Evolutionary conservation across 2,113 vertebrate genomes (phyloP).

Genomic region (Brachypteracias leptosomus): DNA sequence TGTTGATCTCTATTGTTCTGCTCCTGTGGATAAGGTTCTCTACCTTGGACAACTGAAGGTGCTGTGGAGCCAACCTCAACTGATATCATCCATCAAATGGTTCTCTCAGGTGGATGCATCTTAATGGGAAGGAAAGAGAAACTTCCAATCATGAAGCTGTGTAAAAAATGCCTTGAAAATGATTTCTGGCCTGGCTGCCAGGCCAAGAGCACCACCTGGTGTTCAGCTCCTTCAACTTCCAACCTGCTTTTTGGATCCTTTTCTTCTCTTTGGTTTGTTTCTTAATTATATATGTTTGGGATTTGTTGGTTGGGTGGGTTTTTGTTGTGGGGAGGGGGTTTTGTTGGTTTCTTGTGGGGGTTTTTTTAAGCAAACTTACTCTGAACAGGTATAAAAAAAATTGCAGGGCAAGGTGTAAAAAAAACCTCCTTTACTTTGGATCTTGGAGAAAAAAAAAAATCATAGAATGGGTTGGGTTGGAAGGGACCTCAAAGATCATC

Average conservation of each 20-base stretch:
- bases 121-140: neutral
- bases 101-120: neutral
- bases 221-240: slow-evolving; percentile 42
- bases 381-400: neutral
- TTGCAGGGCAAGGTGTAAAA: neutral
- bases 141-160: neutral
- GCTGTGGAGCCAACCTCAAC: neutral
- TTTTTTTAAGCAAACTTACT: neutral
- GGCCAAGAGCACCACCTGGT: slow-evolving; percentile 75
- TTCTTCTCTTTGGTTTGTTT: neutral
- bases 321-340: no score
- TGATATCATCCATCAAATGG: neutral
- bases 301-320: neutral
- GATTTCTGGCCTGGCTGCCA: slow-evolving; percentile 26
- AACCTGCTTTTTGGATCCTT: neutral
- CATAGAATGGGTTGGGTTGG: no score
- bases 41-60: neutral
- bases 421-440: neutral
- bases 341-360: neutral
- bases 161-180: neutral
- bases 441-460: no score
- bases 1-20: neutral
- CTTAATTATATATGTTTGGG: neutral
- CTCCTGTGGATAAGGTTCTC: neutral
- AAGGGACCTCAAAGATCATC: no score